Evolutionary conservation across 2,797 vertebrate genomes (phyloP).

Genomic region (Danio choprae): DNA sequence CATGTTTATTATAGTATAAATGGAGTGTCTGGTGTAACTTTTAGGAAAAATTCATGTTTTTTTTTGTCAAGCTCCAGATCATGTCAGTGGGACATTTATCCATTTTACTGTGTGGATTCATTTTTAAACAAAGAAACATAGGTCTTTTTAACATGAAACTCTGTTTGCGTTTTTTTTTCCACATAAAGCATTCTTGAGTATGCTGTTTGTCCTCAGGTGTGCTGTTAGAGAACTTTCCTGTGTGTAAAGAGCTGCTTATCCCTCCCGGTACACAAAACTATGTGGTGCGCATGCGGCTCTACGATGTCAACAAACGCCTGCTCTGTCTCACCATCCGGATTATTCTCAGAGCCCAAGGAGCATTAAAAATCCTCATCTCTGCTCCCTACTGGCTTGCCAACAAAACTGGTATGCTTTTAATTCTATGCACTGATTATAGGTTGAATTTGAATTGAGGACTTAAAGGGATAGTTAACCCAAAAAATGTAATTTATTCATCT

Average conservation of each 20-base stretch:
- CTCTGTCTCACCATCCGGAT: slow-evolving; percentile 94
- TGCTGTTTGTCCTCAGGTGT: slow-evolving; percentile 78
- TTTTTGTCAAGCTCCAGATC: too few relatives aligned
- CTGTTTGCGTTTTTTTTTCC: neutral
- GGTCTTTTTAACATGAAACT: neutral
- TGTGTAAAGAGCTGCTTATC: slow-evolving; percentile 95
- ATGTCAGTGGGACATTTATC: too few relatives aligned
- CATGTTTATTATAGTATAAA: too few relatives aligned
- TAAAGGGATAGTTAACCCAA: neutral
- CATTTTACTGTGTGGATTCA: too few relatives aligned
- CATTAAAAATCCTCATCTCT: slow-evolving; percentile 93
- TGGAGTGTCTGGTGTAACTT: too few relatives aligned
- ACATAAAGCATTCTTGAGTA: neutral
- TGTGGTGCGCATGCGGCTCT: slow-evolving; percentile 92
- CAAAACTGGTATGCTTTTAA: slow-evolving; percentile 86
- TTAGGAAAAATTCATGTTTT: too few relatives aligned
- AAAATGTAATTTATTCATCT: too few relatives aligned
- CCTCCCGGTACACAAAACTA: slow-evolving; percentile 97
- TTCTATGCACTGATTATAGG: neutral
- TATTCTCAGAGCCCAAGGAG: slow-evolving; percentile 89
- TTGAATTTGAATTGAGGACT: neutral
- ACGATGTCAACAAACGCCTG: slow-evolving; percentile 87
- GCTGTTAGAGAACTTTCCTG: slow-evolving; percentile 88
- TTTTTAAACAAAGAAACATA: too few relatives aligned
- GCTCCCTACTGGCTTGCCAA: slow-evolving; percentile 96